Base-by-base conservation (phyloP, 2,113 vertebrate genomes). In the Eulemur macaco region DNA sequence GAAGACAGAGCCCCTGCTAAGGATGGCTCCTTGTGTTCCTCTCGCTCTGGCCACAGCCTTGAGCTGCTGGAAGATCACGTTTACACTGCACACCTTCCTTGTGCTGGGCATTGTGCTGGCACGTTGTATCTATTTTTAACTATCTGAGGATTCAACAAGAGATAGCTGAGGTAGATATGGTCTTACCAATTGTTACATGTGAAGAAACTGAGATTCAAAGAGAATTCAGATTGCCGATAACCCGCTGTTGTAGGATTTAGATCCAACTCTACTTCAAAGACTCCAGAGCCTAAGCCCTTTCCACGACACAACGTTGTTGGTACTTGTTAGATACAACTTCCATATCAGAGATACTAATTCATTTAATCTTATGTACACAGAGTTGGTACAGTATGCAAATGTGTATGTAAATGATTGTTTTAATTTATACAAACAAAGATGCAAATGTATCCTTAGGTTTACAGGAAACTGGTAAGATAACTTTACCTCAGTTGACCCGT, bases 401-500 rank as follows among this genome's bases (percentile, higher is more conserved):
- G 34, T 93, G 34, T 94, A 97, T 97, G 95, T 76, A 97, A 98
- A 97, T 97, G 73, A 95, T 94, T 82, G 50, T 96, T 96, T 96
- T 92, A 97, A 97, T 97, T 97, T 96, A 92, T 96, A 94, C 94
- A 96, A 98, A 97, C 94, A 97, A 97, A 97, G 85, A 97, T 96
- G 96, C 78, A 97, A 98, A 97, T 96, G 66, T 60, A 93, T 87
- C 84, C 83, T 95, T 89, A 85, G 58, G 93, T 97, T 97, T 95
- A 97, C 56, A 94, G 69, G 50, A 97, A 98, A 90, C 96, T 95
- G 86, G 95, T 93, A 89, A 95, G 80, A 96, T 92, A 76, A 94
- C 58, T 93, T 97, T 98, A 95, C 94, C 96, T 97, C 80, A 92
- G 64, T 64, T 96, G 96, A 96, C 96, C 97, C 93, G 93, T 96